Evolutionary conservation across 2,888 invertebrate genomes (phyloP).

Genomic region (Plebejus argus): DNA sequence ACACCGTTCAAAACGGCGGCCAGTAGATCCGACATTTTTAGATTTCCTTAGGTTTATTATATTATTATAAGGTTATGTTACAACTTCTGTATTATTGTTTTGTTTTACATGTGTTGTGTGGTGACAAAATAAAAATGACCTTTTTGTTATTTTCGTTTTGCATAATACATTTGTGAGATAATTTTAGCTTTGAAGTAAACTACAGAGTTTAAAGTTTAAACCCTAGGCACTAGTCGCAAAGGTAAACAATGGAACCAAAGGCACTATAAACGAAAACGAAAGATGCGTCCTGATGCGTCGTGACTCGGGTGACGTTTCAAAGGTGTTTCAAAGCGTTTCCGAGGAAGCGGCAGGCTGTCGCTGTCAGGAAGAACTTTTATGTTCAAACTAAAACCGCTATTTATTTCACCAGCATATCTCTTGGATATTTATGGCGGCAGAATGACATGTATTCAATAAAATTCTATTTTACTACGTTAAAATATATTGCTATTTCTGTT

Average conservation of each 20-base stretch:
- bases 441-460: conserved; percentile 1
- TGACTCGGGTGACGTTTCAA: too few species aligned
- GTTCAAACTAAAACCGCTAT: conserved; percentile 17
- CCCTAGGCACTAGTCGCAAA: neutral
- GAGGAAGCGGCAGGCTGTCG: neutral
- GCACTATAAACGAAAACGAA: conserved; percentile 4
- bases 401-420: conserved; percentile 2
- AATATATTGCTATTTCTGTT: neutral
- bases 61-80: too few species aligned
- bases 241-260: neutral
- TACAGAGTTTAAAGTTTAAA: neutral
- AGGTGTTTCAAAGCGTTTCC: neutral
- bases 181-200: neutral
- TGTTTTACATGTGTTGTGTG: too few species aligned
- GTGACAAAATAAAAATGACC: too few species aligned
- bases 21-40: too few species aligned
- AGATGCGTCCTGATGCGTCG: neutral
- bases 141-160: too few species aligned
- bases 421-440: conserved; percentile 1
- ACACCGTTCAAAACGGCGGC: too few species aligned
- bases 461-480: neutral
- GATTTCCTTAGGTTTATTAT: too few species aligned
- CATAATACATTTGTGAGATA: too few species aligned
- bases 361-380: conserved; percentile 9
- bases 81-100: too few species aligned